phyloP scores from a whole-genome alignment of 2,113 vertebrate species.

The Philantomba maxwellii region DNA sequence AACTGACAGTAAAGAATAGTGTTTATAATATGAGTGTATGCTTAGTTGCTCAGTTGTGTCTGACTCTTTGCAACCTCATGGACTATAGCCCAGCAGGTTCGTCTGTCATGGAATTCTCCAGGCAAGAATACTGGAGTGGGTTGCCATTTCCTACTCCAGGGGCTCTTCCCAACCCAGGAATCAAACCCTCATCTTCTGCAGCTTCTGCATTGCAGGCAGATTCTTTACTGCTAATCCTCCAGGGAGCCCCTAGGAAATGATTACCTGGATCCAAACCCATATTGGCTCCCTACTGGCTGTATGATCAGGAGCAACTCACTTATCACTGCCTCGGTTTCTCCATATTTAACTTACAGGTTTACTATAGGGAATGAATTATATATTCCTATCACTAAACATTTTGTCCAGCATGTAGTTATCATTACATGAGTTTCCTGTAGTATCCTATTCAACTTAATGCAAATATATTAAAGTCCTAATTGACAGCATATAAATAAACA shows the following conservation, averaged over 20 bases:
- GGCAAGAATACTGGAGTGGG: not conserved
- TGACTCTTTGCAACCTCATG: not conserved
- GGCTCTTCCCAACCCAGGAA: not conserved
- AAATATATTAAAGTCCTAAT: not conserved
- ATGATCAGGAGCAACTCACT: not conserved
- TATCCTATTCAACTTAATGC: not conserved
- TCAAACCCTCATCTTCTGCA: not conserved
- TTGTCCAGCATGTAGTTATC: not conserved
- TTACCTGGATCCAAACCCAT: not conserved
- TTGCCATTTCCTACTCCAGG: not conserved
- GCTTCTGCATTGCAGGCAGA: not conserved
- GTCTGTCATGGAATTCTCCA: not conserved
- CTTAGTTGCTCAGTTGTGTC: not conserved
- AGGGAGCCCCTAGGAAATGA: not conserved
- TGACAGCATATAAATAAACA: not conserved
- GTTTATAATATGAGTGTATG: not conserved
- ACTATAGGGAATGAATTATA: not conserved
- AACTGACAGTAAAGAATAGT: not conserved
- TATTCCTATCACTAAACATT: not conserved
- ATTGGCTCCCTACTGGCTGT: not conserved
- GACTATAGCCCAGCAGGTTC: not conserved
- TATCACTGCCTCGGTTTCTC: not conserved
- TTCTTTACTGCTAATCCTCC: not conserved
- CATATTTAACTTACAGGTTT: not conserved
- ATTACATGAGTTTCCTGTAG: not conserved